A percentile compares a stretch with the other conserved stretches of the same genome.
phyloP scores from a whole-genome alignment of 2,888 invertebrate genomes.

The Sepiola atlantica region DNA sequence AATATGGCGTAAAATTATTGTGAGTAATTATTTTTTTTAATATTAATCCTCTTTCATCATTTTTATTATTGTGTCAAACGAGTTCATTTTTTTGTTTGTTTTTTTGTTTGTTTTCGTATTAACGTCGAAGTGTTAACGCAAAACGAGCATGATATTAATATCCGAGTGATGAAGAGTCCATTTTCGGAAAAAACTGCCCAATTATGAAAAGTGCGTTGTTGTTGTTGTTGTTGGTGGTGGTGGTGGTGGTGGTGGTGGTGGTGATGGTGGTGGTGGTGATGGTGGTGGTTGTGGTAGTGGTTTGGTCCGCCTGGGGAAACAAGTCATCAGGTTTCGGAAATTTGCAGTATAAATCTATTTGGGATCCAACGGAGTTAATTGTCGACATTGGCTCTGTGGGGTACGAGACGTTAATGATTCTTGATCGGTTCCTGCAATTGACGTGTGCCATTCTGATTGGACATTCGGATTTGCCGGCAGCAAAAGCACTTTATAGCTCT shows the following conservation, averaged over 20 bases:
- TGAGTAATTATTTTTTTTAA: too few relatives aligned
- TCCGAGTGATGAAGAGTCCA: not conserved
- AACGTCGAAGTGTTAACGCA: not conserved
- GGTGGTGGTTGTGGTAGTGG: too few relatives aligned
- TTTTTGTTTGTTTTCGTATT: not conserved
- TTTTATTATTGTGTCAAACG: too few relatives aligned
- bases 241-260: too few relatives aligned
- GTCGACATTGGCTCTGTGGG: not conserved
- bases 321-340: not conserved
- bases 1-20: too few relatives aligned
- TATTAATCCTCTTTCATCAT: too few relatives aligned
- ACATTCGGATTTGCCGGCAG: too few relatives aligned
- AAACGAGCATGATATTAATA: not conserved
- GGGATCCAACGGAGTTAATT: not conserved
- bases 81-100: not conserved
- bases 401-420: not conserved
- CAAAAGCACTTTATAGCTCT: too few relatives aligned
- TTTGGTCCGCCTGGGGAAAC: not conserved
- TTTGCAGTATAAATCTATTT: not conserved
- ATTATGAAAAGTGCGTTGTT: not conserved
- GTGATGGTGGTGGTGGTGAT: too few relatives aligned
- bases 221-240: not conserved
- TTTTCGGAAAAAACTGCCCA: not conserved
- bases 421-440: not conserved
- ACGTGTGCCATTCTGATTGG: not conserved